Percentiles rank a stretch among this genome's conserved stretches.
Evolutionary conservation across 2,113 vertebrate species (phyloP).

Genomic region (Periophthalmus modestus): DNA sequence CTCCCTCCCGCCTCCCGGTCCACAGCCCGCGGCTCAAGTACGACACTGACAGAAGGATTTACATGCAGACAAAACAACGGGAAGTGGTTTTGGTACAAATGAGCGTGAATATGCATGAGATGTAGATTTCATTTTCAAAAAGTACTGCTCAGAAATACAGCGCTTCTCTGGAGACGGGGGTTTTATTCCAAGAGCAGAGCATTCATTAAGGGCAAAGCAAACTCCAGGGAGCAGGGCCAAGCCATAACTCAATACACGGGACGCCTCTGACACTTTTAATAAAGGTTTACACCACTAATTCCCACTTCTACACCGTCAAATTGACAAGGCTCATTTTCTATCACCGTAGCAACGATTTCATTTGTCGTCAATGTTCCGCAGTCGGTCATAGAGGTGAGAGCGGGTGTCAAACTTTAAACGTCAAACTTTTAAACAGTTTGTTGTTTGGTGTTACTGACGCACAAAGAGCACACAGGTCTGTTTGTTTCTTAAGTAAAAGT

Average conservation of each 20-base stretch:
- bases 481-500: too few relatives aligned
- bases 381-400: not conserved
- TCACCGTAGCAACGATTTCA: constrained; percentile 56
- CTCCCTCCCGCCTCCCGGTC: constrained; percentile 25
- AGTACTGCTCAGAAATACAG: not conserved
- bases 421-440: not conserved
- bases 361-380: constrained; percentile 27
- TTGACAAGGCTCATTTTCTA: constrained; percentile 60
- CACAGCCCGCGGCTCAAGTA: constrained; percentile 28
- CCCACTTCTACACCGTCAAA: constrained; percentile 42
- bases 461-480: too few relatives aligned
- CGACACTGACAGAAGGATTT: constrained; percentile 26
- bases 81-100: not conserved
- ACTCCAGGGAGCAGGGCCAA: constrained; percentile 38
- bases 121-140: constrained; percentile 9
- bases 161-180: not conserved
- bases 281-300: constrained; percentile 68
- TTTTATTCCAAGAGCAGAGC: constrained; percentile 22
- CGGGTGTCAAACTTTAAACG: too few relatives aligned
- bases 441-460: not conserved
- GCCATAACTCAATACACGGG: constrained; percentile 60
- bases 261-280: constrained; percentile 63
- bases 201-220: constrained; percentile 40
- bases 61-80: constrained; percentile 21
- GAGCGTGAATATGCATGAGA: constrained; percentile 8